These are phyloP conservation scores for Melanogrammus aeglefinus DNA, from an alignment of 2,797 vertebrate genomes.

Conservation along the genomic window DNA sequence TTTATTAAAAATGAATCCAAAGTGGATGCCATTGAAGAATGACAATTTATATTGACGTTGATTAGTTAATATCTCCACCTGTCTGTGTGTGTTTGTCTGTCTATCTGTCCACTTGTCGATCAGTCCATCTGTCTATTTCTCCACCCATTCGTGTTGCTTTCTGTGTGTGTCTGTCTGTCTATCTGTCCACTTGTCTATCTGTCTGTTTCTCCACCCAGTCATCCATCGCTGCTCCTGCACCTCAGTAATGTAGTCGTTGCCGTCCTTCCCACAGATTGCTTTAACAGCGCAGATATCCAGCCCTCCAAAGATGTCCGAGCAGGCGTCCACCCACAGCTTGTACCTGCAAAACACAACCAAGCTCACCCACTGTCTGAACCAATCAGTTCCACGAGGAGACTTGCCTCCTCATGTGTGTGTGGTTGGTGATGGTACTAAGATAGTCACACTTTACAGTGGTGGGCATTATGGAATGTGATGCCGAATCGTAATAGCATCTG, in stretches of 20 bases:
- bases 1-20: slow-evolving; percentile 9
- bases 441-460: not conserved
- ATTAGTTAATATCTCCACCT: not conserved
- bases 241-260: slow-evolving; percentile 98
- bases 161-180: not conserved
- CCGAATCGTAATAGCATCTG: not conserved
- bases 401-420: not conserved
- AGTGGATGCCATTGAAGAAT: not conserved
- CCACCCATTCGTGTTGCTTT: not conserved
- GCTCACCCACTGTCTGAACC: not conserved
- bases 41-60: not conserved
- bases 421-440: not conserved
- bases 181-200: not conserved
- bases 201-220: not conserved
- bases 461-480: not conserved
- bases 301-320: slow-evolving; percentile 92
- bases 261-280: slow-evolving; percentile 97
- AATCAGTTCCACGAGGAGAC: not conserved
- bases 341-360: slow-evolving; percentile 62
- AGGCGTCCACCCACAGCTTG: slow-evolving; percentile 94
- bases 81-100: not conserved
- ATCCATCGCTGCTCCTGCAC: slow-evolving; percentile 64
- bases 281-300: slow-evolving; percentile 98
- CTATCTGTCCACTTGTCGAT: not conserved
- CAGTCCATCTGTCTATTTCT: not conserved